These are phyloP conservation scores for Heliconius ismenius DNA, from an alignment of 2,888 invertebrate species.

Conservation along the genomic window DNA sequence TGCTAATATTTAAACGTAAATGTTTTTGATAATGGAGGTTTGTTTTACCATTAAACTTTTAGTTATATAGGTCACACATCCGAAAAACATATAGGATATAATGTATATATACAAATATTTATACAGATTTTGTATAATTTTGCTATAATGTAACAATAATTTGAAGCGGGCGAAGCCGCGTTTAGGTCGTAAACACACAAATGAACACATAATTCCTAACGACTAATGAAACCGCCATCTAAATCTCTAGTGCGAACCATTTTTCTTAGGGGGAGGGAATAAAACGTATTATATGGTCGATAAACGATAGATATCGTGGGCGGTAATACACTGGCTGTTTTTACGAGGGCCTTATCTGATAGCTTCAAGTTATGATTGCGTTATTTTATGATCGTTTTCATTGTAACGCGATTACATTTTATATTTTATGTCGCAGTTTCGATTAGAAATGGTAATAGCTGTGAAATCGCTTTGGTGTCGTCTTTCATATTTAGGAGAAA, in stretches of 20 bases:
- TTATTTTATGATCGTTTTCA: slow-evolving; percentile 18
- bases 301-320: slow-evolving; percentile 26
- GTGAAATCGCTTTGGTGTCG: background rate
- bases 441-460: background rate
- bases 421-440: background rate
- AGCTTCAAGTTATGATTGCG: slow-evolving; percentile 23
- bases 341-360: slow-evolving; percentile 15
- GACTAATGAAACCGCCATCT: slow-evolving; percentile 21
- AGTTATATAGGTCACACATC: too few species aligned
- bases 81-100: too few species aligned
- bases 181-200: background rate
- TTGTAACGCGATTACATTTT: background rate
- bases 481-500: background rate
- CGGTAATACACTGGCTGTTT: slow-evolving; percentile 19
- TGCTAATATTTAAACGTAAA: too few species aligned
- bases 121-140: too few species aligned
- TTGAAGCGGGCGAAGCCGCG: background rate
- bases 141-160: background rate
- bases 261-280: slow-evolving; percentile 14
- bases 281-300: slow-evolving; percentile 27
- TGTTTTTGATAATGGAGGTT: too few species aligned
- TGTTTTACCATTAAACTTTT: too few species aligned
- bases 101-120: too few species aligned
- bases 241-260: slow-evolving; percentile 23
- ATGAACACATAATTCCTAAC: slow-evolving; percentile 7